Evolutionary conservation across 37 sponge, comb jelly and placozoan genomes (phyloP).

Genomic region (Spongilla lacustris): DNA sequence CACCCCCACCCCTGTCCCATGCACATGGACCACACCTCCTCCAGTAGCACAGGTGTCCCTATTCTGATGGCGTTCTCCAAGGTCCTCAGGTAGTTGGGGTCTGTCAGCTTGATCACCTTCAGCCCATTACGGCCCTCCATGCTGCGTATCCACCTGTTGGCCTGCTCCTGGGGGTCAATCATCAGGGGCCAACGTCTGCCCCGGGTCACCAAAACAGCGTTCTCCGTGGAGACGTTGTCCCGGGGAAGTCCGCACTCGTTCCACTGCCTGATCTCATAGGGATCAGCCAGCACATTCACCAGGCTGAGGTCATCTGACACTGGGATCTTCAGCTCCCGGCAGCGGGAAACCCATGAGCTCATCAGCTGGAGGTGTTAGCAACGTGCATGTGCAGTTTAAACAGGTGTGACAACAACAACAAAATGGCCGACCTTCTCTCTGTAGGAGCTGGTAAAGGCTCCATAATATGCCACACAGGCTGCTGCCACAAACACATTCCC

Average conservation of each 20-base stretch:
- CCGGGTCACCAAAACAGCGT: constrained; percentile 94
- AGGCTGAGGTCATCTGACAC: background rate
- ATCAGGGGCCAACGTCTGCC: constrained; percentile 98
- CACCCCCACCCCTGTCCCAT: background rate
- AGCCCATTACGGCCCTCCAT: constrained; percentile 95
- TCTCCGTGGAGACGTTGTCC: constrained; percentile 95
- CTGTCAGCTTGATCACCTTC: constrained; percentile 95
- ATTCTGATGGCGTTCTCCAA: constrained; percentile 98
- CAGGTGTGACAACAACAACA: background rate
- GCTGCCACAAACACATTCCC: constrained; percentile 98
- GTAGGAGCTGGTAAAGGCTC: constrained; percentile 95
- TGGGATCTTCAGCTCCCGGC: constrained; percentile 88
- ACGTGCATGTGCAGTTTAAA: background rate
- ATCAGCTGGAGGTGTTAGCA: constrained; percentile 58
- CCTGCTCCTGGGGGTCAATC: constrained; percentile 99
- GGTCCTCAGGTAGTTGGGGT: constrained; percentile 95
- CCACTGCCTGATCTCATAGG: constrained; percentile 98
- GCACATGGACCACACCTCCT: constrained; percentile 63
- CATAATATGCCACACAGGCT: constrained; percentile 98
- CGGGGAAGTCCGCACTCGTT: constrained; percentile 93
- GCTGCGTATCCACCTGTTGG: constrained; percentile 93
- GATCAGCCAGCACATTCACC: constrained; percentile 75
- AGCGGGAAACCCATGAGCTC: constrained; percentile 76
- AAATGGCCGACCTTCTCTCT: constrained; percentile 67
- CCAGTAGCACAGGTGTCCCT: constrained; percentile 95